A percentile compares a stretch with the other conserved stretches of the same genome.
Conservation (phyloP, 2,113 vertebrate genomes). For the Xerus inauris region DNA sequence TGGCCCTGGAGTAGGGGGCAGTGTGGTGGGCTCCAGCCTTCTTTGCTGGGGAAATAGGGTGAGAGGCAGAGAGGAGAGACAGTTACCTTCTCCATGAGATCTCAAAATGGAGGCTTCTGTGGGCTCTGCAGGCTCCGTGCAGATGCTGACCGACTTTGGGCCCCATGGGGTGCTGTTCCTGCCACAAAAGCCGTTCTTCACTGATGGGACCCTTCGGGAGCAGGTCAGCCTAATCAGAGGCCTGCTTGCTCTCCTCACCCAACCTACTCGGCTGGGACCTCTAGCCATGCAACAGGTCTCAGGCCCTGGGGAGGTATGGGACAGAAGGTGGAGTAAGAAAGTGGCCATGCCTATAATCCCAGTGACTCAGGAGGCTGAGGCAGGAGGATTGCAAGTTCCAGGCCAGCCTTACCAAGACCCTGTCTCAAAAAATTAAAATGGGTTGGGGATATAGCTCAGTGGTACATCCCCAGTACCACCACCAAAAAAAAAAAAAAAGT, state of each 20-base stretch:
- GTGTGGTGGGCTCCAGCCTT: neutral
- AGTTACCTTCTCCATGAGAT: neutral
- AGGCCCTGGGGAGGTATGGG: neutral
- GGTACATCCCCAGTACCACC: too few relatives aligned
- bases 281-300: neutral
- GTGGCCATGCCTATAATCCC: too few relatives aligned
- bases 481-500: too few relatives aligned
- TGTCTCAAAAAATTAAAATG: too few relatives aligned
- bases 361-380: too few relatives aligned
- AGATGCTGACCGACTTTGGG: conserved; percentile 93
- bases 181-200: conserved; percentile 96
- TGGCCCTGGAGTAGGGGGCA: neutral
- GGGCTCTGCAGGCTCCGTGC: conserved; percentile 89
- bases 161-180: conserved; percentile 96
- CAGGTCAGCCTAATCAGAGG: conserved; percentile 89
- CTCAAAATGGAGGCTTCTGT: neutral
- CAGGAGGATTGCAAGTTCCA: too few relatives aligned
- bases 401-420: too few relatives aligned
- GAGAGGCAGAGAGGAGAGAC: neutral
- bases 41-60: neutral
- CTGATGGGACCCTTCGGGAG: conserved; percentile 95
- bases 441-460: too few relatives aligned
- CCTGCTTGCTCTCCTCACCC: neutral
- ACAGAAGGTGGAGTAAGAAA: neutral
- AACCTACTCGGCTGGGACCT: neutral